Conservation (phyloP, 2,113 vertebrate genomes). For the Pelvicachromis taeniatus region DNA sequence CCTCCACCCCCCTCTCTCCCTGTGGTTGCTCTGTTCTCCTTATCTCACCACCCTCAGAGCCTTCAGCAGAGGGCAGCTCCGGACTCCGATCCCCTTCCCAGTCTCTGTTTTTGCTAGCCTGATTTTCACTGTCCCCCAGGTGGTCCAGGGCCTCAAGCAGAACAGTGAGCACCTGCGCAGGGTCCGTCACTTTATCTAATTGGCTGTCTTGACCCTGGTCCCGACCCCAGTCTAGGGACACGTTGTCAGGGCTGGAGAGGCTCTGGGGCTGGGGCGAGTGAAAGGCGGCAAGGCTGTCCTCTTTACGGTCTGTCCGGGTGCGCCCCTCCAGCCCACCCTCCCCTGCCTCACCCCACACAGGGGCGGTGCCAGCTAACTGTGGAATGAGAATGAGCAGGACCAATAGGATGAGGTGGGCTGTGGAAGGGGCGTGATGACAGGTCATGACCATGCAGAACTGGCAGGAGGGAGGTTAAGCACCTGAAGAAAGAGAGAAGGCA, state of each 20-base stretch:
- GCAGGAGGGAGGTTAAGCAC: conserved; percentile 74
- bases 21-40: conserved; percentile 40
- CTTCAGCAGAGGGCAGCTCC: conserved; percentile 41
- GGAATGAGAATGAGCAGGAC: conserved; percentile 72
- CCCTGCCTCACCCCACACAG: conserved; percentile 58
- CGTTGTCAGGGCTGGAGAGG: conserved; percentile 19
- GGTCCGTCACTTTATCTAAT: conserved; percentile 68
- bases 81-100: conserved; percentile 54
- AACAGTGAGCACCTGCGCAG: conserved; percentile 74
- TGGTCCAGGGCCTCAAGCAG: conserved; percentile 81
- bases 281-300: conserved; percentile 51
- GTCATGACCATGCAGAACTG: conserved; percentile 80
- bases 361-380: conserved; percentile 67
- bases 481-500: conserved; percentile 47
- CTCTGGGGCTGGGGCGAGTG: conserved; percentile 19
- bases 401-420: conserved; percentile 74
- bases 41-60: conserved; percentile 47
- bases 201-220: conserved; percentile 35
- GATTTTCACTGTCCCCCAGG: conserved; percentile 30
- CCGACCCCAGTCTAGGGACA: conserved; percentile 16
- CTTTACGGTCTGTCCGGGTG: conserved; percentile 57
- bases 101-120: conserved; percentile 31
- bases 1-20: conserved; percentile 20
- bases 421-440: conserved; percentile 73
- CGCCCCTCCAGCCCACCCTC: conserved; percentile 55